Percentiles rank a stretch among this genome's conserved stretches.
These are phyloP conservation scores for Palythoa grandiflora DNA, from an alignment of 92 coral and sea anemone genomes.

Conservation along the genomic window DNA sequence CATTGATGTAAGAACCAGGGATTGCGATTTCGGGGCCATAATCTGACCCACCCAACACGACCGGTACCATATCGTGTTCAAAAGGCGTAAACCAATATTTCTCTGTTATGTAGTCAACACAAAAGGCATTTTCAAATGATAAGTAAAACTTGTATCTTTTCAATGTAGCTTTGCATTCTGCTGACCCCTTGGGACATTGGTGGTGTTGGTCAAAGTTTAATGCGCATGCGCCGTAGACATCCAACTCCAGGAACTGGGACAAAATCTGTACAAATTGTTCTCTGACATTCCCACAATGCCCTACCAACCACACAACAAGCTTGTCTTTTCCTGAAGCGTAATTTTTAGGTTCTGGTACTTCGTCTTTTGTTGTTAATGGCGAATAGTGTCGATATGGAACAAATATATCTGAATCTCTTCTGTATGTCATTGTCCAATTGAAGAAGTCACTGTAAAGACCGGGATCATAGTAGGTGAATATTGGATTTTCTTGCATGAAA, in stretches of 20 bases:
- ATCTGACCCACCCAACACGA: slow-evolving; percentile 85
- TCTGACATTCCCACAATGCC: slow-evolving; percentile 77
- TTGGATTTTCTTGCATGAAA: slow-evolving; percentile 88
- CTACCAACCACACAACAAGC: slow-evolving; percentile 82
- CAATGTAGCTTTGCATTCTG: slow-evolving; percentile 52
- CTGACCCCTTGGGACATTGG: slow-evolving; percentile 48
- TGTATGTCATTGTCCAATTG: slow-evolving; percentile 97
- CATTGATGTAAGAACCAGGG: slow-evolving; percentile 93
- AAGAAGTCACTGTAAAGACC: slow-evolving; percentile 71
- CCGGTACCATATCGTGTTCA: slow-evolving; percentile 71
- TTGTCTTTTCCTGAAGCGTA: slow-evolving; percentile 82
- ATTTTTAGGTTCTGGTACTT: slow-evolving; percentile 40
- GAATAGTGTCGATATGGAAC: slow-evolving; percentile 81
- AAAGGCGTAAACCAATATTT: slow-evolving; percentile 89
- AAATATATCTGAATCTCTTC: slow-evolving; percentile 88
- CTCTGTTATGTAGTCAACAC: slow-evolving; percentile 89
- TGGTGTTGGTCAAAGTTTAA: slow-evolving; percentile 75
- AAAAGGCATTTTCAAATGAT: slow-evolving; percentile 84
- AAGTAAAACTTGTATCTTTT: slow-evolving; percentile 81
- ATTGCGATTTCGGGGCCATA: slow-evolving; percentile 72
- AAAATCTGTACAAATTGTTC: slow-evolving; percentile 73
- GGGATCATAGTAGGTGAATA: slow-evolving; percentile 59
- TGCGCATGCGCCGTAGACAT: slow-evolving; percentile 82
- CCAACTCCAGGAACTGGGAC: slow-evolving; percentile 63
- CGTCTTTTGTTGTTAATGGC: slow-evolving; percentile 43